Percentiles rank a stretch among this genome's conserved stretches.
phyloP scores from a whole-genome alignment of 1,140 invertebrate species.

The Achroia grisella region DNA sequence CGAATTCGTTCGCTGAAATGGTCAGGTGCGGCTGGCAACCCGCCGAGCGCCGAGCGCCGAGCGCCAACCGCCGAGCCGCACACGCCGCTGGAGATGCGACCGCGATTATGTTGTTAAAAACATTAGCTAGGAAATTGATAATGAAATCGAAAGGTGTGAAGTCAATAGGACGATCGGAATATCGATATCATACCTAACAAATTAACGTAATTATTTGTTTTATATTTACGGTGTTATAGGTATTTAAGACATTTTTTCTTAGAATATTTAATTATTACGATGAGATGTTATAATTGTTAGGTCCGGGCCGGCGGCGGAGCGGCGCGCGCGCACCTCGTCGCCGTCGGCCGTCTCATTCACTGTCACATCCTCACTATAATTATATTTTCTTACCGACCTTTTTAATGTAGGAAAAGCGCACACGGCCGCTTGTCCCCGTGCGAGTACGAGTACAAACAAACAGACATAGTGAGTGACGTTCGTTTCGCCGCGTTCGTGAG shows the following conservation, averaged over 20 bases:
- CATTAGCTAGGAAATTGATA: slow-evolving; percentile 73
- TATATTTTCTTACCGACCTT: slow-evolving; percentile 73
- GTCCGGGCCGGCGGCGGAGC: slow-evolving; percentile 55
- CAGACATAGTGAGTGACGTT: slow-evolving; percentile 60
- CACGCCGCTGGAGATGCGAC: slow-evolving; percentile 59
- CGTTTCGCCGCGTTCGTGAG: slow-evolving; percentile 68
- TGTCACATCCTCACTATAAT: slow-evolving; percentile 71
- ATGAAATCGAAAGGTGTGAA: slow-evolving; percentile 70
- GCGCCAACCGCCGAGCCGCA: slow-evolving; percentile 28
- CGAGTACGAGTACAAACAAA: slow-evolving; percentile 65
- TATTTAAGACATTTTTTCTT: slow-evolving; percentile 73
- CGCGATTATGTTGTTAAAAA: slow-evolving; percentile 68
- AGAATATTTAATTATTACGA: slow-evolving; percentile 72
- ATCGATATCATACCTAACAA: slow-evolving; percentile 73
- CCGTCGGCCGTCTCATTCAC: slow-evolving; percentile 63
- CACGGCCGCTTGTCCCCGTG: slow-evolving; percentile 69
- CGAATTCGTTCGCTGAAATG: slow-evolving; percentile 55
- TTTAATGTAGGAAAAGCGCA: slow-evolving; percentile 69
- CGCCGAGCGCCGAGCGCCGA: slow-evolving; percentile 7
- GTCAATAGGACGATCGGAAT: slow-evolving; percentile 65
- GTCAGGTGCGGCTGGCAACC: slow-evolving; percentile 20
- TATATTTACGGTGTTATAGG: slow-evolving; percentile 74
- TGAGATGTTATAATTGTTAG: slow-evolving; percentile 71
- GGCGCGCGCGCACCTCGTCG: slow-evolving; percentile 38
- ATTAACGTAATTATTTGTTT: slow-evolving; percentile 74